These are phyloP conservation scores for Spatula versicolor DNA, from an alignment of 2,797 vertebrate genomes.

Conservation along the genomic window DNA sequence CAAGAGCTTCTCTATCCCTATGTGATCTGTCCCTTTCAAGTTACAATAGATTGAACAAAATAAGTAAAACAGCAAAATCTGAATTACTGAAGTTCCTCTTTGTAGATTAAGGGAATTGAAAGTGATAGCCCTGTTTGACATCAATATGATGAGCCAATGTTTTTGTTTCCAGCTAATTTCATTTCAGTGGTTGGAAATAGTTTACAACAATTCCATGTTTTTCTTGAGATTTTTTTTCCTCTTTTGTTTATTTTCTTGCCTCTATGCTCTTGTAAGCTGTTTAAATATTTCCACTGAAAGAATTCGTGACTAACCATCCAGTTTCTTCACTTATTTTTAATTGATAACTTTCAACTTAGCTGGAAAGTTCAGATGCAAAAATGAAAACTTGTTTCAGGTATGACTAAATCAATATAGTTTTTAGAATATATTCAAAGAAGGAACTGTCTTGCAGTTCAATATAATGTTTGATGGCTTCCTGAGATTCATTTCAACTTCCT, in stretches of 20 bases:
- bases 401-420: neutral
- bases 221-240: neutral
- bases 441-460: neutral
- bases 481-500: neutral
- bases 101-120: conserved; percentile 47
- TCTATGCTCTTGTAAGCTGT: neutral
- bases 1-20: neutral
- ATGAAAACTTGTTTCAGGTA: neutral
- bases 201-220: conserved; percentile 11
- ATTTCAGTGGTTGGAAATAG: conserved; percentile 38
- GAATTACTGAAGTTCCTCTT: conserved; percentile 51
- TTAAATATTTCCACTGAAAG: neutral
- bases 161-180: conserved; percentile 17
- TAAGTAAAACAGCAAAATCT: neutral
- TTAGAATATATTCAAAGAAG: neutral
- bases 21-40: neutral
- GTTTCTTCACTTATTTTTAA: neutral
- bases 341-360: neutral
- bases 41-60: neutral
- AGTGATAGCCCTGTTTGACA: conserved; percentile 37
- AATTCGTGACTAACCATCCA: neutral
- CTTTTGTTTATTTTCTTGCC: neutral
- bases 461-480: neutral
- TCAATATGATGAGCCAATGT: conserved; percentile 23
- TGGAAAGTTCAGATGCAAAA: neutral